phyloP scores from a whole-genome alignment of 1,140 invertebrate species.

The Apis florea region DNA sequence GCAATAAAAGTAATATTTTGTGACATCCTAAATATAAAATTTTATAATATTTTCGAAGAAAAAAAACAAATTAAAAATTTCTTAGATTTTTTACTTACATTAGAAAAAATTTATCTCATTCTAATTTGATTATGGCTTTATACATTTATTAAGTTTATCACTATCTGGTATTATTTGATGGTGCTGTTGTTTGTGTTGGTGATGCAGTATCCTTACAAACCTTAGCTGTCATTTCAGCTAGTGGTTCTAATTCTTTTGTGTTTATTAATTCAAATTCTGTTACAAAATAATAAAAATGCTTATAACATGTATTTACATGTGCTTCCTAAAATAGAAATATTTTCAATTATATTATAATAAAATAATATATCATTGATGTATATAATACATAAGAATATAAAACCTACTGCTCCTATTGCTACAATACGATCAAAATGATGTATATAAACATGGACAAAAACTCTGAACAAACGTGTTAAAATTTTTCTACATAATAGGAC shows the following conservation, averaged over 20 bases:
- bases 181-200: slow-evolving; percentile 59
- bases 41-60: not conserved
- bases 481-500: slow-evolving; percentile 91
- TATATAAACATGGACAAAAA: slow-evolving; percentile 98
- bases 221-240: slow-evolving; percentile 88
- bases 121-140: slow-evolving; percentile 23
- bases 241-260: slow-evolving; percentile 92
- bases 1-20: slow-evolving; percentile 15
- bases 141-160: slow-evolving; percentile 37
- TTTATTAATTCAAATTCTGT: slow-evolving; percentile 93
- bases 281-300: slow-evolving; percentile 98
- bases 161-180: slow-evolving; percentile 70
- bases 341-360: slow-evolving; percentile 8
- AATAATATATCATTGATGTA: not conserved
- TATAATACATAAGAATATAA: not conserved
- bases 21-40: slow-evolving; percentile 3
- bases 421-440: slow-evolving; percentile 97
- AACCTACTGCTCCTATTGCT: slow-evolving; percentile 92
- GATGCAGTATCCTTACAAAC: slow-evolving; percentile 83
- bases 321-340: slow-evolving; percentile 87
- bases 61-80: not conserved
- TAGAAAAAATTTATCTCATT: not conserved
- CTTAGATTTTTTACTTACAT: slow-evolving; percentile 24
- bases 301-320: slow-evolving; percentile 98
- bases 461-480: slow-evolving; percentile 93